These are phyloP conservation scores for Acanthosepion pharaonis DNA, from an alignment of 2,888 invertebrate genomes.

Conservation along the genomic window DNA sequence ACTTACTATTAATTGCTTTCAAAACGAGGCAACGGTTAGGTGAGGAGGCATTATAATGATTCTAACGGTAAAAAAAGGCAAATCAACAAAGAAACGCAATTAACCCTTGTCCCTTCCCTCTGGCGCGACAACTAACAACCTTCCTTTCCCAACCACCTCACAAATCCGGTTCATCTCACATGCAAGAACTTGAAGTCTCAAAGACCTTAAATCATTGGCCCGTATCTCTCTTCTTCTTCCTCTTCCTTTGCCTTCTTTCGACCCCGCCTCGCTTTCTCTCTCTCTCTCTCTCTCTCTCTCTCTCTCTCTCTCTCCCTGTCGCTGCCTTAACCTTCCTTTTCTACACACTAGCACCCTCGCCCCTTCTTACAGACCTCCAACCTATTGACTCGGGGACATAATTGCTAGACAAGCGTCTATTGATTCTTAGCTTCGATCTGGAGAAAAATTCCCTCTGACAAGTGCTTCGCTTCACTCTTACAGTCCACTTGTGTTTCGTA, in stretches of 20 bases:
- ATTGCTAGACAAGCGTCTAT: slow-evolving; percentile 12
- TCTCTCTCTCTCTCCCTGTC: background rate
- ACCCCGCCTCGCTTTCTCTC: background rate
- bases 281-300: background rate
- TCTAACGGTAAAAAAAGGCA: too few species aligned
- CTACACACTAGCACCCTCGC: background rate
- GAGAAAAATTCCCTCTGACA: background rate
- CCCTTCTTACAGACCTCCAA: background rate
- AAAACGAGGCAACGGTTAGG: too few species aligned
- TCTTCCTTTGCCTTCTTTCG: background rate
- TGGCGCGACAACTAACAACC: background rate
- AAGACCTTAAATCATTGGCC: background rate
- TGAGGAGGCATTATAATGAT: too few species aligned
- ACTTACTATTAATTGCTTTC: too few species aligned
- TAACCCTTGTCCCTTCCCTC: background rate
- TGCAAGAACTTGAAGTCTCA: background rate
- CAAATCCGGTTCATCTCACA: background rate
- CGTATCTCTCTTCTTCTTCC: background rate
- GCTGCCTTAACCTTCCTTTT: background rate
- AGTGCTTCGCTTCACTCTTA: background rate
- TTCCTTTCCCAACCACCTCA: background rate
- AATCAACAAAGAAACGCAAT: too few species aligned
- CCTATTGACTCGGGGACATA: background rate
- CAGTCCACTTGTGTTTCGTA: background rate
- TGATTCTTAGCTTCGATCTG: background rate